phyloP scores from a whole-genome alignment of 2,888 invertebrate species.

The Zeuzera pyrina region DNA sequence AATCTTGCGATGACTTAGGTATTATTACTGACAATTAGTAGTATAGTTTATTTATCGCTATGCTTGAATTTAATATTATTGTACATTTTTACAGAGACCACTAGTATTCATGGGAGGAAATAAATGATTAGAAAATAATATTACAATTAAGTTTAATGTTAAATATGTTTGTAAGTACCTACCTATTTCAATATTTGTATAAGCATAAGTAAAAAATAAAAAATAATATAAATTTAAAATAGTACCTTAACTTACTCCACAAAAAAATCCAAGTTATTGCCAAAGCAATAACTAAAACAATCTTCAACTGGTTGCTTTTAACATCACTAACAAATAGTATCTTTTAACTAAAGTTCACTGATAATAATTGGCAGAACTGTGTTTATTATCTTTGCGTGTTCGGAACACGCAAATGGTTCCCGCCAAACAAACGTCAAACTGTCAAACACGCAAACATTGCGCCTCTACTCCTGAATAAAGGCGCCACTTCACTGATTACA shows the following conservation, averaged over 20 bases:
- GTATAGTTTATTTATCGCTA: no score
- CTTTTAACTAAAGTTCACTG: slow-evolving; percentile 33
- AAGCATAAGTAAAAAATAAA: no score
- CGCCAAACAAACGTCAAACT: slow-evolving; percentile 64
- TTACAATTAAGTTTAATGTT: no score
- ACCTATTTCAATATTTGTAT: no score
- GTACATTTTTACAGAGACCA: slow-evolving; percentile 37
- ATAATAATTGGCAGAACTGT: slow-evolving; percentile 26
- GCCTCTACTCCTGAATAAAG: slow-evolving; percentile 59
- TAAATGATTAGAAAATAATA: no score
- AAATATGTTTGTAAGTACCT: no score
- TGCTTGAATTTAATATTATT: no score
- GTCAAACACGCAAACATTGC: slow-evolving; percentile 61
- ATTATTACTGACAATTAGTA: no score
- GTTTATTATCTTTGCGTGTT: slow-evolving; percentile 23
- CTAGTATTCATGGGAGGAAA: slow-evolving; percentile 39
- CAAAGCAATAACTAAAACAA: slow-evolving; percentile 54
- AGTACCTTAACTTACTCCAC: slow-evolving; percentile 50
- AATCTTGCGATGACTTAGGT: no score
- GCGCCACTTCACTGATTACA: slow-evolving; percentile 70
- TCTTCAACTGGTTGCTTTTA: slow-evolving; percentile 47
- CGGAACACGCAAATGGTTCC: slow-evolving; percentile 51
- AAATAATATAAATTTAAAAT: not conserved
- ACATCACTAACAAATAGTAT: slow-evolving; percentile 46
- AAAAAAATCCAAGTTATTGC: slow-evolving; percentile 65